Conservation (phyloP, 2,888 invertebrate species). For the Uropetala carovei region DNA sequence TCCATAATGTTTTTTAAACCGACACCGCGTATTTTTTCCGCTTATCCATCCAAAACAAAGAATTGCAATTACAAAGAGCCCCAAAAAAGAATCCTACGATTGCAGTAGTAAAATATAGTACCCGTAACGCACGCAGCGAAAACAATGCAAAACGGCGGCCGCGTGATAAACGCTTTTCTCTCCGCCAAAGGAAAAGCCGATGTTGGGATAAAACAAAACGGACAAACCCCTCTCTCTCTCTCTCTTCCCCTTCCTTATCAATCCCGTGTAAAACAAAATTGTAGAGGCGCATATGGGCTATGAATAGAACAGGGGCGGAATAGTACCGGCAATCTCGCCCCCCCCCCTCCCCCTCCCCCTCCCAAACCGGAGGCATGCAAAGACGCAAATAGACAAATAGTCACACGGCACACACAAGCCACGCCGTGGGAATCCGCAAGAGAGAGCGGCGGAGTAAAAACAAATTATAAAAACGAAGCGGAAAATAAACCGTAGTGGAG, state of each 20-base stretch:
- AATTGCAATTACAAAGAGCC: background rate
- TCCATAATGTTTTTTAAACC: too few relatives aligned
- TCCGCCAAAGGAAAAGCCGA: background rate
- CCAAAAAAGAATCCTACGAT: background rate
- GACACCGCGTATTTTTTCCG: background rate
- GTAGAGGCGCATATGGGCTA: background rate
- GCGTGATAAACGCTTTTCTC: background rate
- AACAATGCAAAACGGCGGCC: background rate
- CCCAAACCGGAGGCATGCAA: background rate
- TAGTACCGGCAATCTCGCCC: background rate
- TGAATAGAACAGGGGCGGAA: background rate
- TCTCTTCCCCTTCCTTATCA: background rate
- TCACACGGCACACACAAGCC: constrained; percentile 3
- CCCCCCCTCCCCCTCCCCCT: background rate
- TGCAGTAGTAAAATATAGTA: background rate
- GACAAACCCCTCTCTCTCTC: background rate
- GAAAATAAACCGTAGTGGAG: too few relatives aligned
- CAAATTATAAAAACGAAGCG: too few relatives aligned
- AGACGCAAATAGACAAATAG: constrained; percentile 7
- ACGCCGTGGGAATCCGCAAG: background rate
- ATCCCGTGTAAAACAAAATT: background rate
- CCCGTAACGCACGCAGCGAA: background rate
- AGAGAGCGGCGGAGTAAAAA: background rate
- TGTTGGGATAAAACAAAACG: background rate
- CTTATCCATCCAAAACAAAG: background rate